Conservation (phyloP, 1,140 invertebrate genomes). For the Plectrocnemia conspersa region DNA sequence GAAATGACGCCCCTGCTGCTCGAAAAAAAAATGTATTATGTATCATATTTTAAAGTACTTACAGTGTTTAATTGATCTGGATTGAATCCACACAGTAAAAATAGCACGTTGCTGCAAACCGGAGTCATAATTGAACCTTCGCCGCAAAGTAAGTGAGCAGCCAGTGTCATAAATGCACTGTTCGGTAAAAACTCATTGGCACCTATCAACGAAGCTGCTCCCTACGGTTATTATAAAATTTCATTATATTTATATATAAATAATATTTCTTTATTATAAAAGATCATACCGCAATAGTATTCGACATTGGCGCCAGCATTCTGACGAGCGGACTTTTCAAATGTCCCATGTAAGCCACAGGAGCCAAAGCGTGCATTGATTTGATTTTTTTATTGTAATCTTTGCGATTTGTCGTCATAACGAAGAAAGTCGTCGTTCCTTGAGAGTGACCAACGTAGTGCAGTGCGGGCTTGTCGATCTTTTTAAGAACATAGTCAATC, state of each 20-base stretch:
- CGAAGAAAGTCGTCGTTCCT: constrained; percentile 59
- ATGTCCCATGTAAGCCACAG: constrained; percentile 53
- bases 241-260: not conserved
- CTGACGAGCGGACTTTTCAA: constrained; percentile 50
- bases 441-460: constrained; percentile 54
- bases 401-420: constrained; percentile 55
- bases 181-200: constrained; percentile 56
- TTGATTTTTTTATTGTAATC: constrained; percentile 56
- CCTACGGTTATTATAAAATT: constrained; percentile 3
- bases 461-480: constrained; percentile 48
- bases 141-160: constrained; percentile 51
- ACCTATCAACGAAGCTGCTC: constrained; percentile 39
- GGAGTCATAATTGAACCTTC: constrained; percentile 45
- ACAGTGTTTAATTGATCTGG: constrained; percentile 52
- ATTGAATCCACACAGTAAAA: constrained; percentile 55
- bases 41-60: too few species aligned
- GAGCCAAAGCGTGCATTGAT: constrained; percentile 57
- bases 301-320: not conserved
- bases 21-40: not conserved
- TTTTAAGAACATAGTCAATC: constrained; percentile 57
- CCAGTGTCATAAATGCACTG: constrained; percentile 47
- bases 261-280: not conserved
- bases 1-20: not conserved
- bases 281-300: not conserved
- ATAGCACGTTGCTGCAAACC: constrained; percentile 57